A percentile compares a stretch with the other conserved stretches of the same genome.
Evolutionary conservation across 1,140 invertebrate species (phyloP).

Genomic region (Drosophila kikkawai): DNA sequence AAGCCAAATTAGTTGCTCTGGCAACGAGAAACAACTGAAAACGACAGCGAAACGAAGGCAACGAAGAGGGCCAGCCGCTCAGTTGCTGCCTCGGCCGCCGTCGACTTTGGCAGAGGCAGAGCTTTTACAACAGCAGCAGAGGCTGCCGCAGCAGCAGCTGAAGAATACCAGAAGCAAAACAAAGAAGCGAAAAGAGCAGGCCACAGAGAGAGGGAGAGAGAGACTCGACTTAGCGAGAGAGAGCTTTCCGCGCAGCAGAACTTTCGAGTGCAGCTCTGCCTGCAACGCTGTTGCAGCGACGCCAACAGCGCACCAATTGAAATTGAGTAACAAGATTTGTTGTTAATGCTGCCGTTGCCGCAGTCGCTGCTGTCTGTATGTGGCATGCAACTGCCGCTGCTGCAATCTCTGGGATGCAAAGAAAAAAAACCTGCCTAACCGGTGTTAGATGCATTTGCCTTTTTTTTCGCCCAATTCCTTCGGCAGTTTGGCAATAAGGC

Average conservation of each 20-base stretch:
- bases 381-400: constrained; percentile 67
- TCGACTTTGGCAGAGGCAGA: constrained; percentile 34
- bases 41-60: constrained; percentile 70
- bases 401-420: constrained; percentile 37
- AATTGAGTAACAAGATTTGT: constrained; percentile 81
- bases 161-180: constrained; percentile 81
- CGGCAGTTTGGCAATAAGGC: constrained; percentile 70
- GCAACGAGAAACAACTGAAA: constrained; percentile 78
- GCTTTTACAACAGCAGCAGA: constrained; percentile 56
- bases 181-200: constrained; percentile 75
- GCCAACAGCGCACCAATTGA: constrained; percentile 73
- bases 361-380: constrained; percentile 24
- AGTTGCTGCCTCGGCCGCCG: constrained; percentile 18
- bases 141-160: constrained; percentile 22
- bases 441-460: constrained; percentile 83
- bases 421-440: constrained; percentile 74
- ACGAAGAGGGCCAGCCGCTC: constrained; percentile 52
- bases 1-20: neutral
- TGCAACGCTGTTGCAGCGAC: constrained; percentile 55
- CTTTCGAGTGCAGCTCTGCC: constrained; percentile 65
- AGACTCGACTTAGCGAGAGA: constrained; percentile 25
- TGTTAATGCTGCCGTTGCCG: constrained; percentile 29
- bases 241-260: constrained; percentile 67
- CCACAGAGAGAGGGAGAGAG: neutral
- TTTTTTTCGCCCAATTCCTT: constrained; percentile 26